Base-by-base conservation (phyloP, 2,888 invertebrate species). In the Brassicogethes aeneus region DNA sequence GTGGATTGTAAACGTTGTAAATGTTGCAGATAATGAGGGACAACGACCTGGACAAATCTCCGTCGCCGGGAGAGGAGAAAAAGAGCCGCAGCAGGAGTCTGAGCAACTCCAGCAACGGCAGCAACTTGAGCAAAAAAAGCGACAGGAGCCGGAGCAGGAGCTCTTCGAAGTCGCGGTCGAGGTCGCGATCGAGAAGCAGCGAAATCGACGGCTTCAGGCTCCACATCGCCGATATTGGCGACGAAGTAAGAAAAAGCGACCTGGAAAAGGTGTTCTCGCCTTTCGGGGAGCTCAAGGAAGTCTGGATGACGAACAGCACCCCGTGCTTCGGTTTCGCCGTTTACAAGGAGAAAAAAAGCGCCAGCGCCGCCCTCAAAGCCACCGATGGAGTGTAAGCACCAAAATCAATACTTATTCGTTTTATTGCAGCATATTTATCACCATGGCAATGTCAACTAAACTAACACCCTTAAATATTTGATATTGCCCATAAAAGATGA, bases 301-400 rank as follows among this genome's bases (percentile, higher is more conserved):
- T 76, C 3, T 77, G 76, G 76, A 68, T 77, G 60, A 76, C 76
- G 1, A 70, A 71, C 46, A 75, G 73, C 49, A 73, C 75, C 7
- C 77, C 76, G 1, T 75, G 75, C 52, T 77, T 76, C 66, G 76
- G 76, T n/a, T 76, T 77, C 64, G 70, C 75, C 37, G 75, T 75
- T 7, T 77, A 65, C 57, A 71, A 71, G 52, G 69, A 71, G 46
- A 70, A 70, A 50, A 72, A 73, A 51, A 70, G 73, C 59, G 75
- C 75, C 13, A 67, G 65, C 40, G 64, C 65, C 38, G 72, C 71
- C 10, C 48, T 71, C 16, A 67, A 66, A 51, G 68, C 63, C 37
- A 63, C 66, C 15, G 71, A 72, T 59, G 71, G 71, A 48, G 60
- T 64, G 74, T 76, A 69, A 68, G 72, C 63, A 8, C 23, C 32